Percentiles rank a stretch among this genome's conserved stretches.
These are phyloP conservation scores for Odontamblyopus lacepedii DNA, from an alignment of 2,797 vertebrate genomes.

Conservation along the genomic window DNA sequence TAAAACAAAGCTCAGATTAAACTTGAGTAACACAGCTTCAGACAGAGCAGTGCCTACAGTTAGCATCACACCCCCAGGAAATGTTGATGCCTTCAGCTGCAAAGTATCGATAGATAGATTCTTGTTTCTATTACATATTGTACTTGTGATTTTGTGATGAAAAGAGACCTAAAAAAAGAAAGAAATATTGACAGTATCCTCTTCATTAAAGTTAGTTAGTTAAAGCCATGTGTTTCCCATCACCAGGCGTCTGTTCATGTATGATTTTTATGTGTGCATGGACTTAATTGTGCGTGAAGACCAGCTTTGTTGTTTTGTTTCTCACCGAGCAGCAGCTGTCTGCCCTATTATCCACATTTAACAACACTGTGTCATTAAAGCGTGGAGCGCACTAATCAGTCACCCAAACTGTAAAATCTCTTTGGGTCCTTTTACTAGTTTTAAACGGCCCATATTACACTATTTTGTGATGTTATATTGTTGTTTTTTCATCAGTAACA, in stretches of 20 bases:
- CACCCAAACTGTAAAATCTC: conserved; percentile 21
- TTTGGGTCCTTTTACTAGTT: conserved; percentile 20
- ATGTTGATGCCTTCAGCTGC: too few species aligned
- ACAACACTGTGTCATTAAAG: conserved; percentile 13
- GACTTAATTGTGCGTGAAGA: conserved; percentile 52
- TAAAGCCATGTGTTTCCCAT: background rate
- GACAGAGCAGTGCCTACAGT: too few species aligned
- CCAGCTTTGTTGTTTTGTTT: conserved; percentile 23
- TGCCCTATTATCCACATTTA: conserved; percentile 46
- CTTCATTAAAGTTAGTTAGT: background rate
- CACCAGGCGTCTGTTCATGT: conserved; percentile 5
- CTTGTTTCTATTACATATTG: background rate
- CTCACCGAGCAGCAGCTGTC: conserved; percentile 53
- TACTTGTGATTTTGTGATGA: too few species aligned
- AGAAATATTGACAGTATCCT: background rate
- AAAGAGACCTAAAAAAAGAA: background rate
- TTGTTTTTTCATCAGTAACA: too few species aligned
- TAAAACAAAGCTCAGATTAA: too few species aligned
- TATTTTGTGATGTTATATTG: too few species aligned
- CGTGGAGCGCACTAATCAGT: conserved; percentile 13
- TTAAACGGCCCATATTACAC: background rate
- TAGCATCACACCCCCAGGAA: too few species aligned
- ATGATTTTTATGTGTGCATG: conserved; percentile 24
- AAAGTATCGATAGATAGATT: background rate
- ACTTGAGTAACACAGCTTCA: too few species aligned